phyloP scores from a whole-genome alignment of 2,888 invertebrate genomes.

The Pristionchus exspectatus region DNA sequence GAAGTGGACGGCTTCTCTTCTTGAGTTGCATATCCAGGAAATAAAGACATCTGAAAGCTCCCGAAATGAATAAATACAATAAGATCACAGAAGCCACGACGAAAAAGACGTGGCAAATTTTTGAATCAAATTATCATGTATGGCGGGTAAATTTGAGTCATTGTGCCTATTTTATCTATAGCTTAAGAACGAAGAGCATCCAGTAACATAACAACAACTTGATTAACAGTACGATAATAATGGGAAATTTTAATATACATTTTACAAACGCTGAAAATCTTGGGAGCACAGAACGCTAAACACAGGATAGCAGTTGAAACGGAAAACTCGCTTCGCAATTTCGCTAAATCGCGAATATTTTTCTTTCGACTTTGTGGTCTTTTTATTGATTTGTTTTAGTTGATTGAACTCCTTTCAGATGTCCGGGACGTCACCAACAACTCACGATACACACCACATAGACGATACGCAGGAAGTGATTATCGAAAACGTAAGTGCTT shows the following conservation, averaged over 20 bases:
- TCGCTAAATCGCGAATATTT: no score
- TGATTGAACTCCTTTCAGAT: background rate
- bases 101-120: slow-evolving; percentile 23
- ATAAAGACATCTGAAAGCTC: slow-evolving; percentile 13
- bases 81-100: background rate
- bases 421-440: background rate
- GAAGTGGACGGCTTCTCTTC: slow-evolving; percentile 9
- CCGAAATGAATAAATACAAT: background rate
- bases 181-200: background rate
- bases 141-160: background rate
- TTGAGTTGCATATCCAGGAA: slow-evolving; percentile 33
- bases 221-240: no score
- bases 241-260: no score
- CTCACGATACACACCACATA: background rate
- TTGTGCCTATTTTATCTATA: background rate
- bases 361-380: background rate
- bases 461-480: background rate
- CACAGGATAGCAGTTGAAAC: no score
- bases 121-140: background rate
- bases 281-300: no score
- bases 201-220: background rate
- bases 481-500: background rate
- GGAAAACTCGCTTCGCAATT: no score
- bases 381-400: background rate
- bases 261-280: no score